Base-by-base conservation (phyloP, 1,140 invertebrate genomes). In the Mylabris phalerata region DNA sequence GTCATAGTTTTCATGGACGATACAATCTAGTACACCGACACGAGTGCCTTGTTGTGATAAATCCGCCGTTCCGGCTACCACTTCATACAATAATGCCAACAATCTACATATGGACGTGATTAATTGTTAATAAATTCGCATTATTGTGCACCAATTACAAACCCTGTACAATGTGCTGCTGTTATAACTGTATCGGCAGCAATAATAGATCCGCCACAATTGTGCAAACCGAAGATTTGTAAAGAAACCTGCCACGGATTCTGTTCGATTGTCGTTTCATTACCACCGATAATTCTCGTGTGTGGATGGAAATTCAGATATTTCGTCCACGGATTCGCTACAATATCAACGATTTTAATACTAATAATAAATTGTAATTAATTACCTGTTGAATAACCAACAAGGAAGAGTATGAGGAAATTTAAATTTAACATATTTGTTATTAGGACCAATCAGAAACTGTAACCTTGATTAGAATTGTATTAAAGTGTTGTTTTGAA, bases 221-320 rank as follows among this genome's bases (percentile, higher is more conserved):
- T 47, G n/a, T 55, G 52, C 4, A 55, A 19, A 40, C 52, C 45
- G 27, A 55, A 55, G 25, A 32, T 9, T 55, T 55, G 27, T 10
- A 55, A 27, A 10, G 52, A 55, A 4, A 55, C 52, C 47, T 55
- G 52, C 52, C 52, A 55, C n/a, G 52, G 52, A 26, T 55, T 46
- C 9, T 47, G 5, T 40, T 55, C 52, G 25, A 55, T 47, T 27
- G 52, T 55, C 3, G 44, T 38, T 11, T 26, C 45, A 48, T 47
- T 44, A 24, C 52, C 52, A 19, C 52, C 52, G 7, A 55, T 26
- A n/a, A 55, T 55, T 40, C 52, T 26, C 3, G 27, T 27, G 47
- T 55, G 4, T 5, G 32, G 7, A 32, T 7, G 32, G 3, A 7
- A 32, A 32, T 32, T 32, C 3, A 32, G 19, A 19, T 19, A 19